Evolutionary conservation across 2,888 invertebrate species (phyloP).

Genomic region (Chrysomela aeneicollis): DNA sequence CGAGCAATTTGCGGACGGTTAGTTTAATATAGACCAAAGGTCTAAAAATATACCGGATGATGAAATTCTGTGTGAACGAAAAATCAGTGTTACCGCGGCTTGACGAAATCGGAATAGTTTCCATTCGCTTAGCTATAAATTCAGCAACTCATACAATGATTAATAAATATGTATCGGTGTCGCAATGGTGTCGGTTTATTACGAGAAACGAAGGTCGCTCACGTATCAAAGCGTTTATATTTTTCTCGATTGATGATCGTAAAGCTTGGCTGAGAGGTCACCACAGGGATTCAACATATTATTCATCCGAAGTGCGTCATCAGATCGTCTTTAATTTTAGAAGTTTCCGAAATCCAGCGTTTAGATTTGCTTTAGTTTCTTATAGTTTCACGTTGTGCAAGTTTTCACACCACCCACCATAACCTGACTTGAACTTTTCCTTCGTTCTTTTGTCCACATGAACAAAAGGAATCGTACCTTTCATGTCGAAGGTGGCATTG

Average conservation of each 20-base stretch:
- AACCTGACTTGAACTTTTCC: slow-evolving; percentile 2
- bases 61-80: neutral
- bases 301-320: too few species aligned
- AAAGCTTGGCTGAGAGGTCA: too few species aligned
- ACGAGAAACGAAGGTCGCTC: slow-evolving; percentile 34
- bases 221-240: neutral
- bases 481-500: neutral
- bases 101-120: slow-evolving; percentile 17
- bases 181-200: slow-evolving; percentile 36
- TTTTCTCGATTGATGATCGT: neutral
- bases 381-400: neutral
- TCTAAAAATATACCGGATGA: neutral
- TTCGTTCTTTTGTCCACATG: neutral
- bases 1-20: neutral
- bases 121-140: slow-evolving; percentile 27
- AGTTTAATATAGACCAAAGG: neutral
- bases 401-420: neutral
- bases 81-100: neutral
- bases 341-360: neutral
- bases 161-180: slow-evolving; percentile 43
- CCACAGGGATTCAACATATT: too few species aligned
- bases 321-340: too few species aligned
- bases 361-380: neutral
- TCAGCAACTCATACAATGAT: slow-evolving; percentile 28
- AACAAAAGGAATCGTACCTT: neutral